Evolutionary conservation across 1,140 invertebrate species (phyloP).

Genomic region (Drosophila lini): DNA sequence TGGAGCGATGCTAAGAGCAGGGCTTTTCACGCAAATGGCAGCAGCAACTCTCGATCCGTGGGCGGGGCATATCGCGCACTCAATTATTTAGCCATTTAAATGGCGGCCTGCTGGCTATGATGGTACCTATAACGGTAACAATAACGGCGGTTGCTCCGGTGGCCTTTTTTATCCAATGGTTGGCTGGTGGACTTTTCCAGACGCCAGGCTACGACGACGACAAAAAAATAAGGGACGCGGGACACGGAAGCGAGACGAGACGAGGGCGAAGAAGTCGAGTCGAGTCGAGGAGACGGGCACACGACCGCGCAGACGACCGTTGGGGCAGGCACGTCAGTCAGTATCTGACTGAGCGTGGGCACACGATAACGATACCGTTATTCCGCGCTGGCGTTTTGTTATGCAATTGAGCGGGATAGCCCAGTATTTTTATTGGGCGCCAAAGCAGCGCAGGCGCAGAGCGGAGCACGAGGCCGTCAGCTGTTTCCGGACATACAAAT

Average conservation of each 20-base stretch:
- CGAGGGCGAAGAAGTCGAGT: slow-evolving; percentile 6
- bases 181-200: slow-evolving; percentile 16
- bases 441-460: slow-evolving; percentile 63
- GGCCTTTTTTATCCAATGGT: slow-evolving; percentile 15
- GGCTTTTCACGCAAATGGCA: slow-evolving; percentile 24
- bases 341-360: slow-evolving; percentile 70
- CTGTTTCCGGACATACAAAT: slow-evolving; percentile 24
- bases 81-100: slow-evolving; percentile 33
- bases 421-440: slow-evolving; percentile 65
- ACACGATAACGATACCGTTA: slow-evolving; percentile 77
- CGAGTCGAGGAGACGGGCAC: slow-evolving; percentile 9
- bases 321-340: slow-evolving; percentile 72
- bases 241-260: slow-evolving; percentile 17
- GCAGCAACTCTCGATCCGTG: slow-evolving; percentile 21
- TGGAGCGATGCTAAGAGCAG: slow-evolving; percentile 35
- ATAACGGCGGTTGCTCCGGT: background rate
- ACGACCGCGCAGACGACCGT: slow-evolving; percentile 51
- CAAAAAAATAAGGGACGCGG: slow-evolving; percentile 18
- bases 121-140: slow-evolving; percentile 5
- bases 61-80: slow-evolving; percentile 42
- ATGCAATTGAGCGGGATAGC: slow-evolving; percentile 72
- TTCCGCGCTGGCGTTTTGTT: slow-evolving; percentile 57
- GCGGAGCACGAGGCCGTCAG: slow-evolving; percentile 16
- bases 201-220: slow-evolving; percentile 14
- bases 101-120: background rate